These are phyloP conservation scores for Aphidius gifuensis DNA, from an alignment of 1,140 invertebrate species.

Conservation along the genomic window DNA sequence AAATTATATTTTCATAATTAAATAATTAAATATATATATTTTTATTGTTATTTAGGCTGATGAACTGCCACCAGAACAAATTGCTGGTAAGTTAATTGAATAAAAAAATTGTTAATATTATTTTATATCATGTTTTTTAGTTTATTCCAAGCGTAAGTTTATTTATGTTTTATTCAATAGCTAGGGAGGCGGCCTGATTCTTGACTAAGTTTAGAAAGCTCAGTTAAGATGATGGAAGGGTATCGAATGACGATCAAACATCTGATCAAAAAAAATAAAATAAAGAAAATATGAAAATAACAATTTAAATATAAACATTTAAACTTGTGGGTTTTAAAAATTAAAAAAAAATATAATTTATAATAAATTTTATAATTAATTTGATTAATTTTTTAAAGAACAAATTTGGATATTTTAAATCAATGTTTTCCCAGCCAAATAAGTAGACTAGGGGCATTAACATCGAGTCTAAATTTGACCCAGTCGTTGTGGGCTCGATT, in stretches of 20 bases:
- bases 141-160: constrained; percentile 32
- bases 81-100: constrained; percentile 53
- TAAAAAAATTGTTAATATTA: constrained; percentile 5
- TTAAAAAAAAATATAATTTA: background rate
- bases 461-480: constrained; percentile 45
- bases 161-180: constrained; percentile 47
- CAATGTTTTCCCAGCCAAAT: constrained; percentile 5
- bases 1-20: background rate
- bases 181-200: constrained; percentile 29
- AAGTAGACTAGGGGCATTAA: constrained; percentile 41
- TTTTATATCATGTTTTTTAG: constrained; percentile 7
- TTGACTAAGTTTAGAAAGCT: constrained; percentile 34
- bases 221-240: constrained; percentile 29
- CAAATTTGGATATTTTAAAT: too few species aligned
- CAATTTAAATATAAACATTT: background rate
- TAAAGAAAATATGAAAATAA: constrained; percentile 1
- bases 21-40: background rate
- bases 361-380: background rate
- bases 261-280: background rate
- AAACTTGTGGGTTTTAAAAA: constrained; percentile 9
- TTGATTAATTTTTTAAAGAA: background rate
- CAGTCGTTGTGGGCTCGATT: background rate
- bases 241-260: constrained; percentile 37
- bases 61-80: constrained; percentile 64
- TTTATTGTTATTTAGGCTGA: constrained; percentile 52